Evolutionary conservation across 2,888 invertebrate genomes (phyloP), one percentile per base, ranked within the genome.

Genomic region (Trichopria drosophilae): DNA sequence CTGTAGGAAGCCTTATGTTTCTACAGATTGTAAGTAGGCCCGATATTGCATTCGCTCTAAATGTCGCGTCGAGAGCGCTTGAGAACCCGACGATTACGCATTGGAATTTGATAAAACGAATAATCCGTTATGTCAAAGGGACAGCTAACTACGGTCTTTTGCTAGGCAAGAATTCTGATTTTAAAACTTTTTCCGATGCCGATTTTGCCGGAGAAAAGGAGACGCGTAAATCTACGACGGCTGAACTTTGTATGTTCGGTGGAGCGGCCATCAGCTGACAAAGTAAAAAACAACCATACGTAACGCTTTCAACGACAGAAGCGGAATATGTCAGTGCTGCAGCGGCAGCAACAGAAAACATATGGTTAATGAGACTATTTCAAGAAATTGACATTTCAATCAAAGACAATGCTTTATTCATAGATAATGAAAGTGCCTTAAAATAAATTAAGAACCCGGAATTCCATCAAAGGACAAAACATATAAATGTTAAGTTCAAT

Each of bases 401-500:
- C 15, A 7, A 19, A 40, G 19, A 22, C 5, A 5, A 41, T 26
- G 5, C 10, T n/a, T 26, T 53, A 3, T 35, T 19, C 3, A 24
- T 52, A 6, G 39, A 47, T 24, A 52, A 47, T 43, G 16, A 20
- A n/a, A 44, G 44, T 29, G 39, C 52, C 2, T 10, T 52, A 19
- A 43, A 47, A 16, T 12, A 47, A 3, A 32, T 46, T 7, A 47
- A 52, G 34, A 52, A 42, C 28, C 47, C 31, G 1, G 39, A 46
- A 7, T 46, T 23, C 16, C 39, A 46, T 12, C 22, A 46, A 36
- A 12, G 35, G 1, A 36, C 15, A n/a, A 43, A 43, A 18, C 43
- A 41, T 16, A 41, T 41, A 6, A 68, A 68, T 67, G 69, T 68
- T 67, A 69, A 69, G 67, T 69, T 67, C 66, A 68, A n/a, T n/a